Evolutionary conservation across 2,113 vertebrate genomes (phyloP), one percentile per base, ranked within the genome.

Genomic region (Burhinus oedicnemus): DNA sequence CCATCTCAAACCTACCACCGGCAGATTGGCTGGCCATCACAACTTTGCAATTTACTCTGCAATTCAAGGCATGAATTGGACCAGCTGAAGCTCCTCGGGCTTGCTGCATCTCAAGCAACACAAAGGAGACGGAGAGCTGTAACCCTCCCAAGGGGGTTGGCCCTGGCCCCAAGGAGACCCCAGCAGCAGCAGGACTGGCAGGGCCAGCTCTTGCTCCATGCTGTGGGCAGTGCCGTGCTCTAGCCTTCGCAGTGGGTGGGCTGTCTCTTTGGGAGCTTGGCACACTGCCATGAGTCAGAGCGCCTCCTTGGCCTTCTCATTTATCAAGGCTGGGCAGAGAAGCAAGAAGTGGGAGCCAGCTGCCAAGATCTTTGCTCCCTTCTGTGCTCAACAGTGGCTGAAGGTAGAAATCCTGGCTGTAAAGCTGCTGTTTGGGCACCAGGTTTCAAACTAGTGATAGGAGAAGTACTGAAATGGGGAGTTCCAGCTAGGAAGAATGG

Each of bases 351-450:
- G 62, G 62, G 42, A 86, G 60, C 11, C 75, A 94, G 79, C 61
- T 95, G 95, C 75, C 93, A 90, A 93, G 60, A 81, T 70, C 77
- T 88, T 77, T 94, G 79, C 75, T 90, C 79, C 76, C 51, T 86
- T 88, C 93, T 70, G 54, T 66, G 51, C 71, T 92, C 68, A 71
- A 27, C 40, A 60, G 83, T 27, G 64, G 79, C 71, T 78, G 45
- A 94, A 94, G 69, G 76, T 12, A 88, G 45, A 96, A 88, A 88
- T 54, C 74, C 42, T 65, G 60, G 29, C 74, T 82, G 42, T n/a
- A 34, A 69, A 74, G 54, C 58, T 58, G 58, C 70, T 88, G 34
- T 49, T 60, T 78, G 51, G 45, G 29, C 51, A 86, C 3, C 15
- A 70, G 38, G 51, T 74, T 88, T 90, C 6, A 3, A 94, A 84